Base-by-base conservation (phyloP, 1,140 invertebrate genomes). In the Thaumetopoea pityocampa region DNA sequence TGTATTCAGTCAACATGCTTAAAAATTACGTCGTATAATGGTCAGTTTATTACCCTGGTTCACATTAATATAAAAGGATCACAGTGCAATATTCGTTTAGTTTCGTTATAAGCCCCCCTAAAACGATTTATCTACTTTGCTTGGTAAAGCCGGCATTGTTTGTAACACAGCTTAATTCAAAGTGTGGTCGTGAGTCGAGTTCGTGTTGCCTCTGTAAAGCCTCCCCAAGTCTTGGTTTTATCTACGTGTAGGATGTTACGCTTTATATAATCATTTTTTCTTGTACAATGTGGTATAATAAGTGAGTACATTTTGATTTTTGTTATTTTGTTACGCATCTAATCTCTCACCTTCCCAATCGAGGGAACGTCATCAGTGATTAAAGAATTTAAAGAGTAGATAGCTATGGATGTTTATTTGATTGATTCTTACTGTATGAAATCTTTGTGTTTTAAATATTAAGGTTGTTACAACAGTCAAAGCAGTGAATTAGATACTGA, bases 51-150 rank as follows among this genome's bases (percentile, higher is more conserved):
- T 22, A 14, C 16, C 24, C 17, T 36, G 34, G 24, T 36, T 36
- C 20, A 14, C 2, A 26, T n/a, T 36, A 33, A 26, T 36, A 14
- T 11, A 7, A 7, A 18, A 8, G 9, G 9, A 27, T 26, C 10
- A 15, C 14, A 5, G 12, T 17, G 7, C 20, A 22, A 14, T 35
- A 26, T 36, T 36, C 27, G 23, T 26, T 17, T 15, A 9, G 34
- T 26, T 36, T 36, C 14, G 24, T 36, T 22, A 36, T 36, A 36
- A 36, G 27, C 14, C 34, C 8, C 17, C 15, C 5, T 42, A 18
- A 26, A 42, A 26, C 29, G 15, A 42, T 42, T 42, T 32, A 42
- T 32, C 20, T 33, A 24, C 14, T 32, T 32, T 33, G 29, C 29
- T 32, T 33, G 15, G 12, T 20, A 30, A 17, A 35, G 16, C 8